These are phyloP conservation scores for Eristalis tenax DNA, from an alignment of 2,888 invertebrate species.

Conservation along the genomic window DNA sequence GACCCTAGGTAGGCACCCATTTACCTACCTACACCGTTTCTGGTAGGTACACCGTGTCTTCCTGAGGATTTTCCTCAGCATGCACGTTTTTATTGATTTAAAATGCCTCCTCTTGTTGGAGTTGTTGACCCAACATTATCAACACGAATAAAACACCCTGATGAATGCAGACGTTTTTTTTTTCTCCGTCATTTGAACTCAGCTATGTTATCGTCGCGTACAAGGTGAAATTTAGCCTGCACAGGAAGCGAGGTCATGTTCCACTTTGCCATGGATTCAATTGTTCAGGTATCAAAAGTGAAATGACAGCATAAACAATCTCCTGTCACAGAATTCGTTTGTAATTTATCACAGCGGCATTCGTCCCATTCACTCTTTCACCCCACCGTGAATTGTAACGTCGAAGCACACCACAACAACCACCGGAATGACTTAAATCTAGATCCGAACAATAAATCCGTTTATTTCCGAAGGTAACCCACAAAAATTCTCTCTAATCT, in stretches of 20 bases:
- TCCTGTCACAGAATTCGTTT: not conserved
- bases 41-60: too few species aligned
- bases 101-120: too few species aligned
- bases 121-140: too few species aligned
- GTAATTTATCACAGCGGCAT: not conserved
- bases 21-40: too few species aligned
- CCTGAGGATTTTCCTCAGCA: too few species aligned
- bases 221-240: too few species aligned
- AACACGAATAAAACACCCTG: too few species aligned
- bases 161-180: too few species aligned
- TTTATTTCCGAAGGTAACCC: constrained; percentile 45
- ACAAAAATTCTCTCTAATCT: constrained; percentile 40
- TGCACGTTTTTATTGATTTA: too few species aligned
- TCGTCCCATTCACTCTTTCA: not conserved
- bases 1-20: too few species aligned
- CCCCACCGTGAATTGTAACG: not conserved
- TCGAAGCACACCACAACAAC: constrained; percentile 1
- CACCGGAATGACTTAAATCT: constrained; percentile 18
- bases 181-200: too few species aligned
- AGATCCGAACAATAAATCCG: constrained; percentile 37
- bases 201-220: too few species aligned
- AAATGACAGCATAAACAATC: not conserved
- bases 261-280: not conserved
- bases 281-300: not conserved
- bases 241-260: not conserved